Evolutionary conservation across 2,113 vertebrate genomes (phyloP), one percentile per base, ranked within the genome.

Genomic region (Circaetus gallicus): DNA sequence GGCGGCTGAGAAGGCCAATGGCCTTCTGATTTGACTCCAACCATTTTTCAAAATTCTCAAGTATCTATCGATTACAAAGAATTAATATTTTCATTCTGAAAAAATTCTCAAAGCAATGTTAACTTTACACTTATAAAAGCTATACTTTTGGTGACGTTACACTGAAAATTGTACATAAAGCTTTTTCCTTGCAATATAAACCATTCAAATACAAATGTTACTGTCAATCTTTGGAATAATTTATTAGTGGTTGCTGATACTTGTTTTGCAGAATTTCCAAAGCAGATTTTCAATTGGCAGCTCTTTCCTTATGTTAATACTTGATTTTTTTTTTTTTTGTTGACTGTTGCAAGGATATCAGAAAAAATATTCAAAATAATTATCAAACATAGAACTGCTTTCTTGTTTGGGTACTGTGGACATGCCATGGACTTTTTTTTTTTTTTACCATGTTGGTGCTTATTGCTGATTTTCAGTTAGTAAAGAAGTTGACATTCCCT

Each of bases 141-240:
- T 78, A 8, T 32, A 25, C 15, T n/a, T 82, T 18, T 31, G 40
- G 25, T 76, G 40, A 71, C 43, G 61, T 74, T 50, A 25, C 13
- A 19, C 4, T 49, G 11, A 56, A 32, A 61, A 45, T 22, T 49
- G 3, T 28, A 22, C 26, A 13, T 86, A 55, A 74, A 70, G 9
- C 43, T 63, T 82, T 66, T 45, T 81, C 14, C 24, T 69, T 78
- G 26, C 45, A 43, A 3, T 72, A 31, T 47, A 58, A 69, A 69
- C 38, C 3, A 6, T 11, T 69, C 53, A 72, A 82, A 73, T 58
- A 67, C 17, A 84, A 71, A 34, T 76, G 7, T 70, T 76, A 29
- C 12, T 53, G 20, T 72, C n/a, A 56, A 0, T 43, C 26, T 55
- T 52, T 62, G 0, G 0, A 72, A 38, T 11, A 3, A 22, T 66